Conservation (phyloP, 2,113 vertebrate genomes). For the Eclectus roratus region DNA sequence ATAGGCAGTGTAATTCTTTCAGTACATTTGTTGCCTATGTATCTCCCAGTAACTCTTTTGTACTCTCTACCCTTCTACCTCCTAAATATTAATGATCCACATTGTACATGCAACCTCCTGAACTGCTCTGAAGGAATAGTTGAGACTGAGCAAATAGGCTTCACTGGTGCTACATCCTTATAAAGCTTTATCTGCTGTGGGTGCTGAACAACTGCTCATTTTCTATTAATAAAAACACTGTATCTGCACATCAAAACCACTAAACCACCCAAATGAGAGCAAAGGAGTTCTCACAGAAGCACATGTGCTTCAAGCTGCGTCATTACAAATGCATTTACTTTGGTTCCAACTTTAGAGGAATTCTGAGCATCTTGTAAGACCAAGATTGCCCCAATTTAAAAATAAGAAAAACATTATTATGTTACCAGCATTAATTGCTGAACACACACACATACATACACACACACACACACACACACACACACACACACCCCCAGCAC, state of each 20-base stretch:
- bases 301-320: not conserved
- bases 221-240: not conserved
- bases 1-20: not conserved
- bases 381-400: not conserved
- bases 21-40: not conserved
- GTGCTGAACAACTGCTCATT: not conserved
- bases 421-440: not conserved
- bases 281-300: not conserved
- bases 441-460: no score
- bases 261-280: not conserved
- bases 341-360: not conserved
- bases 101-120: not conserved
- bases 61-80: not conserved
- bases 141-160: not conserved
- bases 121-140: not conserved
- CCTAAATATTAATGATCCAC: not conserved
- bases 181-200: not conserved
- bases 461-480: no score
- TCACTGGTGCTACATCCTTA: not conserved
- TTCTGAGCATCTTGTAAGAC: not conserved
- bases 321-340: not conserved
- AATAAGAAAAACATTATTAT: not conserved
- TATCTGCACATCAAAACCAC: not conserved
- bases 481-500: fast-evolving
- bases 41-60: not conserved